Base-by-base conservation (phyloP, 2,113 vertebrate species). In the Cinclus cinclus region DNA sequence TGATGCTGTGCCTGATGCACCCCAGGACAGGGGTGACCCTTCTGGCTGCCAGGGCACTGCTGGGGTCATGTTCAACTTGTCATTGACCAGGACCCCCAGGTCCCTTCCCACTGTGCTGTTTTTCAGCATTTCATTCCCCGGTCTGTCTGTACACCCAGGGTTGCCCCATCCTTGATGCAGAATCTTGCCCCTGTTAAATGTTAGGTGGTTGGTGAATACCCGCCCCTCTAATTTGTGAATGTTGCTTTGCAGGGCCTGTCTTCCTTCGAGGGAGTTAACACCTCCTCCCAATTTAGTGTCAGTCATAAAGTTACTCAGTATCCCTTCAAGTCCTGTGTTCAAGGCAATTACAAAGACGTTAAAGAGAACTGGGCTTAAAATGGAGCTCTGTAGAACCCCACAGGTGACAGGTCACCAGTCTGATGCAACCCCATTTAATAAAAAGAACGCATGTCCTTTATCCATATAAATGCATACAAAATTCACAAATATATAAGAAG, bases 41-140 rank as follows among this genome's bases (percentile, higher is more conserved):
- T 10, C 33, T 87, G 55, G 15, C 27, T 87, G 28, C 47, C 39
- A 78, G 55, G 46, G 28, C 46, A 46, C 47, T 69, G 37, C 23
- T 53, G 39, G 39, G 0, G 3, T 62, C 13, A 4, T 5, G 3
- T 21, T n/a, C 56, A 39, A 0, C 28, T 28, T 46, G 6, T 0
- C 22, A 37, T 6, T 0, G 0, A 20, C 7, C 23, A 62, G 28
- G 28, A 44, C 7, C 4, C 11, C 4, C 18, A 24, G 8, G 12
- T 13, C 20, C 7, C 25, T 63, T 55, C 16, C 20, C 24, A 12
- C 13, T 30, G 15, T 33, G 12, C 15, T 46, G 2, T 16, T 55
- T 39, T 35, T 9, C 30, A 79, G 28, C 7, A 10, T 79, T 25
- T 79, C 8, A 41, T 55, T 35, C 13, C 30, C 56, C 17, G 5